phyloP scores from a whole-genome alignment of 2,113 vertebrate genomes.

The Rafetus swinhoei region DNA sequence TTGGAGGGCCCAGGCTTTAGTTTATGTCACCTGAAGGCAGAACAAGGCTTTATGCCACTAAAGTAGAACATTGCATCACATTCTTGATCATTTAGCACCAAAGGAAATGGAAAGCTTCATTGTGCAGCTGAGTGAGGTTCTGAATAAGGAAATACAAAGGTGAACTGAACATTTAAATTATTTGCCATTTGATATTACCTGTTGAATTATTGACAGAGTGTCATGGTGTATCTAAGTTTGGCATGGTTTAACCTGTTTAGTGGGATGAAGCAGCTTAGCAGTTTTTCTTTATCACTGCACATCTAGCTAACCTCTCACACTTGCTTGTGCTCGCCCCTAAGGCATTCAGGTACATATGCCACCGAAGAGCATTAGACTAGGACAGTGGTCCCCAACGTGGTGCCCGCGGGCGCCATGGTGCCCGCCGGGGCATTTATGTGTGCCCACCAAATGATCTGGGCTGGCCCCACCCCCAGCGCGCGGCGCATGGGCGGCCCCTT shows the following conservation, averaged over 20 bases:
- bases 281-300: background rate
- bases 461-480: no score
- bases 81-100: background rate
- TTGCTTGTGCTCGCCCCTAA: background rate
- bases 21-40: background rate
- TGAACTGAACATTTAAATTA: background rate
- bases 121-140: background rate
- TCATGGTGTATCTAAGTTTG: no score
- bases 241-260: rapidly evolving
- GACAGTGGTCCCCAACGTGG: no score
- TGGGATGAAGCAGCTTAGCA: background rate
- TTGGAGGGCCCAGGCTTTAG: background rate
- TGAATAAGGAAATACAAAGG: background rate
- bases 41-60: background rate
- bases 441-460: no score
- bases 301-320: background rate
- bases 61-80: background rate
- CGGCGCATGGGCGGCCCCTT: no score
- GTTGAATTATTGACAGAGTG: background rate
- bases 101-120: background rate
- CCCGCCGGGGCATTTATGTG: no score
- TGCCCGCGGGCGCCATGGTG: no score
- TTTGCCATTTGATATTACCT: background rate
- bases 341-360: background rate
- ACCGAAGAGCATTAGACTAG: background rate